Base-by-base conservation (phyloP, 2,113 vertebrate genomes). In the Uria aalge region DNA sequence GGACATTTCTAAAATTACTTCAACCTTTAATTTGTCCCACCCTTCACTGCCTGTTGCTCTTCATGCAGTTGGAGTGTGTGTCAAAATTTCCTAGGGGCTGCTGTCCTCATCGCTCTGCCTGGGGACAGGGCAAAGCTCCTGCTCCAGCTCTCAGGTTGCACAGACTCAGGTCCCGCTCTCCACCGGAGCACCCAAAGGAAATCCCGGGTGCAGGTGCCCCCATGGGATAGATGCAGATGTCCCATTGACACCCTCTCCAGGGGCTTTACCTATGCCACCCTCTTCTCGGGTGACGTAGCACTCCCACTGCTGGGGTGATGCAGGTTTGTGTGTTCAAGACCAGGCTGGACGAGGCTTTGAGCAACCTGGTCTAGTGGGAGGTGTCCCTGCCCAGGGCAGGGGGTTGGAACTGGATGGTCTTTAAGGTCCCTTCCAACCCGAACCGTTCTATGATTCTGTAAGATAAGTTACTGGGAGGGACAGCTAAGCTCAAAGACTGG, bases 301-400 rank as follows among this genome's bases (percentile, higher is more conserved):
- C 62, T 73, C 74, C 79, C 50, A 52, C 91, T 97, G 95, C 85
- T 94, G 96, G 96, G 94, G 92, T 95, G 95, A 96, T 78, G 93
- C 90, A 76, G 69, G 22, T 29, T 87, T 63, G 92, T 88, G 69
- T 71, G 8, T 53, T 29, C 52, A 27, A 53, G 52, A 14, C 24
- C 26, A 53, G 52, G 52, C 13, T 53, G 52, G 26, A 53, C 5
- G 52, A 26, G 23, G 52, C 52, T 53, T 53, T 4, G 52, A 53
- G 23, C 52, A 53, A 8, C 52, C 52, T 48, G 47, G 21, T 22
- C 47, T 48, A 48, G 47, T 6, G 21, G 47, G 47, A 48, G 47
- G 47, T 48, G 47, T 22, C 47, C 47, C 47, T 48, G 47, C 21
- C 47, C 47, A 48, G 21, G 47, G 47, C 47, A 48, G 47, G 21